Evolutionary conservation across 2,113 vertebrate species (phyloP), one percentile per base, ranked within the genome.

Genomic region (Baryphthengus martii): DNA sequence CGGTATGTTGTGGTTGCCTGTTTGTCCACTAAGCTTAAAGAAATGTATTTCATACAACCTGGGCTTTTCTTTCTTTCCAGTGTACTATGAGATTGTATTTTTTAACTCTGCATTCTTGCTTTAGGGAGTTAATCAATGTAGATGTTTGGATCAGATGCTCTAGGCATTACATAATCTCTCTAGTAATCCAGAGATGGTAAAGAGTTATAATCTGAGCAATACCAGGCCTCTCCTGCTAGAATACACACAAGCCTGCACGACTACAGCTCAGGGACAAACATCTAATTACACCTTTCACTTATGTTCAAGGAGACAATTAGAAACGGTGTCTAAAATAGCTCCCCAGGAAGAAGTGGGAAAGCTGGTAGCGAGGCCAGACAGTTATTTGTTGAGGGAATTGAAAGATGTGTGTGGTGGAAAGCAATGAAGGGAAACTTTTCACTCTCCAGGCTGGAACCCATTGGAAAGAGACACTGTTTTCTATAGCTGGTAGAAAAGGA

Each of bases 401-500:
- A 21, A 68, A 74, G 53, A 23, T 25, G 17, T 28, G 17, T 28
- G 25, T 75, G 37, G 3, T 68, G n/a, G 39, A 76, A 91, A 77
- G 47, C 37, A 50, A 31, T 2, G 6, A 52, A 56, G 18, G 18
- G 37, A 58, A 13, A 10, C 4, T 79, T 73, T 40, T 44, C 14
- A 15, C 40, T 58, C 28, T 37, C 39, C 9, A 37, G 28, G 31
- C 17, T 73, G 72, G n/a, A 52, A 63, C 42, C 37, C 23, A 14
- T 1, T n/a, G 31, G 47, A 35, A 81, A 59, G 9, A 29, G 16
- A 17, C 56, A 10, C 6, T 19, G 3, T n/a, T 63, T 74, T 15
- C 52, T 52, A 0, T 17, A 0, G 0, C 24, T 33, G 44, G 23
- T 3, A 44, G 52, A 59, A 81, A 47, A 52, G 13, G 19, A 71